Conservation (phyloP, 2,888 invertebrate genomes). For the Euproctis similis region DNA sequence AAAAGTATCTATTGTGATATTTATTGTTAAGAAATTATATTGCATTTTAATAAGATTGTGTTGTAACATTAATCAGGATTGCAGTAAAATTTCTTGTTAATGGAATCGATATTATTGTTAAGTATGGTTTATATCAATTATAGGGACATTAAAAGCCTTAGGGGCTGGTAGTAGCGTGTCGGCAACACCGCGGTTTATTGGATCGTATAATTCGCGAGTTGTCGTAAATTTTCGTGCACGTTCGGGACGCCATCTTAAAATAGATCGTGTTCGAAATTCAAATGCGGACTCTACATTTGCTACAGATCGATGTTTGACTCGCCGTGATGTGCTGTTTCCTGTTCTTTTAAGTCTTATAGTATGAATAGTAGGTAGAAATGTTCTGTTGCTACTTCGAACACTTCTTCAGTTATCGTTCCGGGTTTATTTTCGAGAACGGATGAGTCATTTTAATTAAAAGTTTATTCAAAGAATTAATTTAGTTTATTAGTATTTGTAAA, state of each 20-base stretch:
- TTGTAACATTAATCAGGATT: too few species aligned
- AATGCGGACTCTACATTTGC: slow-evolving; percentile 34
- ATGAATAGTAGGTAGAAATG: too few species aligned
- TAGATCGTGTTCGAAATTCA: slow-evolving; percentile 44
- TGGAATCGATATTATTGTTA: slow-evolving; percentile 28
- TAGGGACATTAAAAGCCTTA: slow-evolving; percentile 43
- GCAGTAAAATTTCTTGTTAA: slow-evolving; percentile 17
- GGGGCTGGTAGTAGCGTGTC: slow-evolving; percentile 42
- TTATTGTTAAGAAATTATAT: too few species aligned
- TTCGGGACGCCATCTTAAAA: slow-evolving; percentile 52
- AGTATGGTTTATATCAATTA: slow-evolving; percentile 46
- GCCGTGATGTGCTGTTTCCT: slow-evolving; percentile 32
- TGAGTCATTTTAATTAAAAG: too few species aligned
- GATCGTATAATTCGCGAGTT: slow-evolving; percentile 51
- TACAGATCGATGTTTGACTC: slow-evolving; percentile 32
- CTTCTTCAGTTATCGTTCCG: too few species aligned
- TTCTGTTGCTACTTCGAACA: too few species aligned
- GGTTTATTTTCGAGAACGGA: too few species aligned
- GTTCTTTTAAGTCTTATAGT: slow-evolving; percentile 24
- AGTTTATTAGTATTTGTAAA: too few species aligned
- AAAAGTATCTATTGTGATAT: too few species aligned
- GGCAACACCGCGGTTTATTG: slow-evolving; percentile 45
- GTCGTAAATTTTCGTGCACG: slow-evolving; percentile 44
- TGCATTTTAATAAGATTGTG: too few species aligned
- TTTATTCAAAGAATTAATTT: too few species aligned